phyloP scores from a whole-genome alignment of 2,888 invertebrate genomes.

The Crossocerus cetratus region DNA sequence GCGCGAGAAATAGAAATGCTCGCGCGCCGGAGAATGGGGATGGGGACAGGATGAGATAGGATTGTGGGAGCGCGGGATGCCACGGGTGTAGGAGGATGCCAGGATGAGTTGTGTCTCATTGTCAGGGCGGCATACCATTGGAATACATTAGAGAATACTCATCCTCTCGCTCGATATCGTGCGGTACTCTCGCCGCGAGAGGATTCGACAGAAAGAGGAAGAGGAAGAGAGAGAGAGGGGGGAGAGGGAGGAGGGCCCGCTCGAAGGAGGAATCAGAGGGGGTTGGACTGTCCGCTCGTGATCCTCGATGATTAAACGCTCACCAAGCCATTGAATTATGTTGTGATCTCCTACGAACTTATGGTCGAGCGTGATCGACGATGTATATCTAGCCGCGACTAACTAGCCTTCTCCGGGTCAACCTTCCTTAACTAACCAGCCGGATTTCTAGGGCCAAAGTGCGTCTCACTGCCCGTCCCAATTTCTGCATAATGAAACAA shows the following conservation, averaged over 20 bases:
- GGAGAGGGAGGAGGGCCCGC: not conserved
- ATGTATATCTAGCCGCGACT: constrained; percentile 54
- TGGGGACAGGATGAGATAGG: constrained; percentile 52
- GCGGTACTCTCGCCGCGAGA: constrained; percentile 10
- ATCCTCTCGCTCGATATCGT: constrained; percentile 6
- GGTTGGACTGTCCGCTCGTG: constrained; percentile 44
- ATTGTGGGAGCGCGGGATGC: constrained; percentile 44
- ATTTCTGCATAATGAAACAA: constrained; percentile 12
- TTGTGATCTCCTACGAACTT: constrained; percentile 53
- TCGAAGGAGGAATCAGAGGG: constrained; percentile 28
- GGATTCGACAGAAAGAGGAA: not conserved
- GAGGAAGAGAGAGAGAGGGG: not conserved
- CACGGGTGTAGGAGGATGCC: constrained; percentile 62
- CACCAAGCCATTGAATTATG: constrained; percentile 61
- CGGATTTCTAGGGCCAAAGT: constrained; percentile 12
- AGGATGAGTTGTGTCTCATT: constrained; percentile 75
- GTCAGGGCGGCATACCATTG: constrained; percentile 76
- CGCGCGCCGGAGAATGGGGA: constrained; percentile 4
- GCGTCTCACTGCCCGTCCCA: constrained; percentile 6
- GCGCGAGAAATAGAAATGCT: constrained; percentile 51
- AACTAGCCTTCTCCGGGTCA: constrained; percentile 54
- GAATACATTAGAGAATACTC: constrained; percentile 69
- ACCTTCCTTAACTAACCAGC: constrained; percentile 63
- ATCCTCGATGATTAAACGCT: constrained; percentile 65
- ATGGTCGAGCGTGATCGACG: constrained; percentile 62